A percentile compares a stretch with the other conserved stretches of the same genome.
phyloP scores from a whole-genome alignment of 2,888 invertebrate species.

The Leptinotarsa juncta region DNA sequence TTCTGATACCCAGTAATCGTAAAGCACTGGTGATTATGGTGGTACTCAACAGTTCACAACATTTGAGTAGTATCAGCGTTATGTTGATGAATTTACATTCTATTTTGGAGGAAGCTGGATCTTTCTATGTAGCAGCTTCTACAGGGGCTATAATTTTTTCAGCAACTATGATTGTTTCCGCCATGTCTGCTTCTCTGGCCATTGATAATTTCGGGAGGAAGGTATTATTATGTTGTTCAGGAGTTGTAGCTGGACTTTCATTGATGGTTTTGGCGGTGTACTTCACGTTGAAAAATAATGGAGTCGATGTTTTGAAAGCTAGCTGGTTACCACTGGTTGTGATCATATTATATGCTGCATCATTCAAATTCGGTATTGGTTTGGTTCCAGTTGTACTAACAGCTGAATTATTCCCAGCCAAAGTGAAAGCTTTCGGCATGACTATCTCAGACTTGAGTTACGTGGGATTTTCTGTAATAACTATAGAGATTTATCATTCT shows the following conservation, averaged over 20 bases:
- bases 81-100: conserved; percentile 64
- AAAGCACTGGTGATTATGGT: conserved; percentile 63
- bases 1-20: conserved; percentile 61
- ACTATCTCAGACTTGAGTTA: conserved; percentile 63
- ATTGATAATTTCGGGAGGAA: conserved; percentile 63
- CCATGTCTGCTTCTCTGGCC: conserved; percentile 58
- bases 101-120: conserved; percentile 61
- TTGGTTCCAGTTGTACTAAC: conserved; percentile 63
- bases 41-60: conserved; percentile 62
- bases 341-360: conserved; percentile 61
- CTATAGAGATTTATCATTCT: conserved; percentile 60
- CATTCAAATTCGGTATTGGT: conserved; percentile 63
- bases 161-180: conserved; percentile 61
- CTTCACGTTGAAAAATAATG: conserved; percentile 58
- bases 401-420: conserved; percentile 64
- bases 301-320: conserved; percentile 52
- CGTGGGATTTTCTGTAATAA: conserved; percentile 60
- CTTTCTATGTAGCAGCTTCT: conserved; percentile 56
- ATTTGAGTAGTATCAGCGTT: conserved; percentile 64
- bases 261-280: conserved; percentile 60
- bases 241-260: conserved; percentile 59
- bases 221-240: conserved; percentile 58
- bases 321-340: conserved; percentile 56
- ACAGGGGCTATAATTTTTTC: conserved; percentile 62
- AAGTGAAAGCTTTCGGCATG: conserved; percentile 64